These are phyloP conservation scores for Nephotettix cincticeps DNA, from an alignment of 1,140 invertebrate species.

Conservation along the genomic window DNA sequence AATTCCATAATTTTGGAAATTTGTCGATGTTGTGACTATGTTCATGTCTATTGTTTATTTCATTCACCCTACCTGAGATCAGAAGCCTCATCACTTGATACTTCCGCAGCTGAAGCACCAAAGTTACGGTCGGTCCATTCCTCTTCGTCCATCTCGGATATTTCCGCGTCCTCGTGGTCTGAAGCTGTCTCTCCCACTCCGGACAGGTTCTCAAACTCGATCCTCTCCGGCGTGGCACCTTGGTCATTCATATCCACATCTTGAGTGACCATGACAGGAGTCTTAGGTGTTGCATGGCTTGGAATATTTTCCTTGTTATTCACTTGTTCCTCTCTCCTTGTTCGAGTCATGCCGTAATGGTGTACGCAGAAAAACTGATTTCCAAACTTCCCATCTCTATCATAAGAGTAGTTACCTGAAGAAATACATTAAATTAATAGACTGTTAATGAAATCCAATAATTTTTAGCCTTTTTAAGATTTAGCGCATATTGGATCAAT, in stretches of 20 bases:
- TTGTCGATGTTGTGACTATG: no score
- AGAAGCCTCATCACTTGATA: constrained; percentile 71
- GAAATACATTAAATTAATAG: constrained; percentile 16
- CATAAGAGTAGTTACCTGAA: constrained; percentile 68
- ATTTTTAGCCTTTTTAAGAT: no score
- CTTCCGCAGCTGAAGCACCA: constrained; percentile 69
- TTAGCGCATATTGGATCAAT: no score
- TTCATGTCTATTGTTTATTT: no score
- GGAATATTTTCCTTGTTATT: constrained; percentile 52
- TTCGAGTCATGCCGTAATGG: constrained; percentile 62
- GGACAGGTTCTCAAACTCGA: constrained; percentile 38
- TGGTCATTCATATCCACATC: constrained; percentile 18
- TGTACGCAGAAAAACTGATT: constrained; percentile 79
- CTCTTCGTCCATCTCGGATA: constrained; percentile 83
- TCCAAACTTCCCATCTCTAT: constrained; percentile 69
- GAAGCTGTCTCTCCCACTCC: constrained; percentile 28
- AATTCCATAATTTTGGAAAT: no score
- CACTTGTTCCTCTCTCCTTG: constrained; percentile 45
- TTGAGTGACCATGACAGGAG: constrained; percentile 37
- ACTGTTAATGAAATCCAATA: no score
- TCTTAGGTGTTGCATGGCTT: constrained; percentile 44
- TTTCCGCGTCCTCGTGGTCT: constrained; percentile 14
- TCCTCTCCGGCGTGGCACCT: constrained; percentile 34
- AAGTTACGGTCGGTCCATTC: constrained; percentile 93
- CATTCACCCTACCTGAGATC: constrained; percentile 66